phyloP scores from a whole-genome alignment of 2,888 invertebrate species.

The Drosophila helvetica region DNA sequence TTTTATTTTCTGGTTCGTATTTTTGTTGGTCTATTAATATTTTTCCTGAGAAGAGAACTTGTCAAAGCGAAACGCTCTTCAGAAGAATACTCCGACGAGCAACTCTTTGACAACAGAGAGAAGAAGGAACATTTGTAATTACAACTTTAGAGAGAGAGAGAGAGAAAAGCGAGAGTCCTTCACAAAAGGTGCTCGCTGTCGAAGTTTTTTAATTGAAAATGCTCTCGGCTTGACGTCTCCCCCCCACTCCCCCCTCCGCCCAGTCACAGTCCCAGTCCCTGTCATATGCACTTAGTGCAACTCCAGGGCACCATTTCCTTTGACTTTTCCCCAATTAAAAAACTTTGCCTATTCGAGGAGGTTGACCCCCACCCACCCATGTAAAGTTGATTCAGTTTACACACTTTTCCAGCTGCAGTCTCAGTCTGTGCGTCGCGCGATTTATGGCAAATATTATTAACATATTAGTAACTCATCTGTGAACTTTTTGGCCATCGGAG shows the following conservation, averaged over 20 bases:
- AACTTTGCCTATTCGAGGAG: slow-evolving; percentile 25
- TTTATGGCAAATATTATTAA: slow-evolving; percentile 71
- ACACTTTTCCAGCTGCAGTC: slow-evolving; percentile 1
- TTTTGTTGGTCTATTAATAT: neutral
- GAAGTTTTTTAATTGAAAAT: slow-evolving; percentile 53
- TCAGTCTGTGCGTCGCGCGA: slow-evolving; percentile 32
- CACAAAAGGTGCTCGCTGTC: slow-evolving; percentile 33
- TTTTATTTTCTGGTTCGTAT: too few relatives aligned
- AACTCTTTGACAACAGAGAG: neutral
- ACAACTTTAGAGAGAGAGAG: slow-evolving; percentile 4
- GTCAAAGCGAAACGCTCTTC: neutral
- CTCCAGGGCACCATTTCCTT: slow-evolving; percentile 28
- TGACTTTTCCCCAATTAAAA: slow-evolving; percentile 48
- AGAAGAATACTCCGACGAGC: neutral
- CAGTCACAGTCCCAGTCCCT: neutral
- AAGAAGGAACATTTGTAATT: slow-evolving; percentile 23
- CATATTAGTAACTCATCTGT: slow-evolving; percentile 74
- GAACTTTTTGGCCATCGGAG: slow-evolving; percentile 40
- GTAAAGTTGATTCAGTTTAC: slow-evolving; percentile 9
- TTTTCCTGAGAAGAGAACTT: neutral
- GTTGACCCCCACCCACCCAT: slow-evolving; percentile 6
- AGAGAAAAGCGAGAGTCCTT: neutral
- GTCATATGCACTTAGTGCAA: slow-evolving; percentile 33
- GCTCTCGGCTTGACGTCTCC: slow-evolving; percentile 10
- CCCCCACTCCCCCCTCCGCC: too few relatives aligned